Evolutionary conservation across 2,888 invertebrate species (phyloP), one percentile per base, ranked within the genome.

Genomic region (Scaptomyza caliginosa): DNA sequence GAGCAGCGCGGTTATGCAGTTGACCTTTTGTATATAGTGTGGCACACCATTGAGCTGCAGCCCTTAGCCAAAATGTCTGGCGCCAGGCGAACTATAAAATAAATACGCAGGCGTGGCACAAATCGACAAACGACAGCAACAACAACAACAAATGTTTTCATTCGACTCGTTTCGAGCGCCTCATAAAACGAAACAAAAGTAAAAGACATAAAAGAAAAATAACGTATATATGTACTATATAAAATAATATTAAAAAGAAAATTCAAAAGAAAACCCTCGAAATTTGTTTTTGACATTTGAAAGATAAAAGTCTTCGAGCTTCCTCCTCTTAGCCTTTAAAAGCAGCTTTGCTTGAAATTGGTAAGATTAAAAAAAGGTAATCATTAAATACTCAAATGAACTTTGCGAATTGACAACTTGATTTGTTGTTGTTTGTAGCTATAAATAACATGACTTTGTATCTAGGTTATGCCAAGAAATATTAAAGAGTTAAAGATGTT

Each of bases 71-170:
- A 83, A 34, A 80, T 69, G 77, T 66, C 74, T 80, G 80, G 77
- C 80, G 80, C 77, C 80, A 79, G 62, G 48, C 45, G 32, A 79
- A 72, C 80, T 80, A 83, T 83, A 75, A 81, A 81, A 80, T 77
- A 83, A 81, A 81, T 70, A 62, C 80, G 58, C 67, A 52, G 83
- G 77, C 75, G 84, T 75, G 84, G 64, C 69, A 16, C 58, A 52
- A 72, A 75, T 65, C 74, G 67, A 51, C 26, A 38, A 46, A 50
- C 65, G 74, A 64, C 57, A 65, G 6, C 0, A 28, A 11, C 28
- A 10, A 28, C 28, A 30, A 16, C 16, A 34, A 16, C 64, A 76
- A 73, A 74, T 74, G 59, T 55, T 65, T 34, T 34, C 13, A 34
- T 34, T 46, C 49, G 54, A 45, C 38, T 57, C 54, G 28, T 17